Base-by-base conservation (phyloP, 2,797 vertebrate genomes). In the Clarias pachynema region DNA sequence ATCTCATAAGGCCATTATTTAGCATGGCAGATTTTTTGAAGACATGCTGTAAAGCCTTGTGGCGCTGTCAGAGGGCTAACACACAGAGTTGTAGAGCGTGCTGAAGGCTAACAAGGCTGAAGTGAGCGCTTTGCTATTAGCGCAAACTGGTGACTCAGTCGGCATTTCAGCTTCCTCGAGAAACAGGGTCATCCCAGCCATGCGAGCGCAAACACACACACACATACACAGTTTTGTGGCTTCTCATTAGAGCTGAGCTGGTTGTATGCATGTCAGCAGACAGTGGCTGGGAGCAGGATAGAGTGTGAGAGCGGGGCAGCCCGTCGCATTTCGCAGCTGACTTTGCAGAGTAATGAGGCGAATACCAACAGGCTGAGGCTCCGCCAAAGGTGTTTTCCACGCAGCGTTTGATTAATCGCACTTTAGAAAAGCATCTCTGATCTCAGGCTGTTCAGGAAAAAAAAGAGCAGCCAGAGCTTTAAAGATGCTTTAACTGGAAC, bases 321-420 rank as follows among this genome's bases (percentile, higher is more conserved):
- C 85, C 68, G 24, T 77, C 66, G 68, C 84, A 88, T 87, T 87
- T 90, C 89, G 89, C 87, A 86, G 88, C 87, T 88, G 87, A 89
- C 85, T 89, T 82, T 90, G 87, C 89, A 85, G 87, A 89, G 90
- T 92, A 92, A 92, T 91, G 90, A 92, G 88, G 86, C 87, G 78
- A 89, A 89, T 81, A 87, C 87, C 89, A 89, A 85, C 84, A 82
- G 84, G 79, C 84, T 74, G 84, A 75, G 79, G 68, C 70, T 82
- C 79, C 53, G 29, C 79, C 49, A 5, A 82, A 86, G 86, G 89
- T 89, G 84, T 90, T 89, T 89, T 87, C 87, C 86, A 84, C 44
- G 82, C 82, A 74, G 83, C 53, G 79, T 86, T 83, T 86, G 88
- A 85, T 86, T 90, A 89, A 92, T 91, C 85, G 82, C 75, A 86